Evolutionary conservation across 2,888 invertebrate species (phyloP).

Genomic region (Drosophila fungiperda): DNA sequence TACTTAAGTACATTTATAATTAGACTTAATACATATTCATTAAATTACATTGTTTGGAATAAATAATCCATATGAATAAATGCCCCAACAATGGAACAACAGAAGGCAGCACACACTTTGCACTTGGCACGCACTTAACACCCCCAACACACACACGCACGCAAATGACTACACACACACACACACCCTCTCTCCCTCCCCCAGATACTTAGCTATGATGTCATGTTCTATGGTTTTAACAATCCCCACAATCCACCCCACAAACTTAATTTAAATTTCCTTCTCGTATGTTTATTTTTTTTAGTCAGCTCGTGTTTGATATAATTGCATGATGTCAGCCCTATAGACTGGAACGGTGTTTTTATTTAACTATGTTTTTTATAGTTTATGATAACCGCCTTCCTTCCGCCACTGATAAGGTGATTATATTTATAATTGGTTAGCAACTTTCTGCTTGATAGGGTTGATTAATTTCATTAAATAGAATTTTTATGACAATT

Average conservation of each 20-base stretch:
- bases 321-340: slow-evolving; percentile 51
- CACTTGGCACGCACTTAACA: slow-evolving; percentile 52
- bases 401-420: slow-evolving; percentile 46
- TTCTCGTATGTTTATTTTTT: slow-evolving; percentile 27
- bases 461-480: slow-evolving; percentile 58
- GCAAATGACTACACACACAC: not conserved
- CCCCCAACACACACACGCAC: slow-evolving; percentile 27
- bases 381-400: slow-evolving; percentile 31
- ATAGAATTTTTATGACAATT: slow-evolving; percentile 35
- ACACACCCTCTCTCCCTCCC: not conserved
- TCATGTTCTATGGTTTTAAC: slow-evolving; percentile 29
- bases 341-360: slow-evolving; percentile 9
- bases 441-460: slow-evolving; percentile 39
- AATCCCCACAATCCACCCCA: slow-evolving; percentile 24
- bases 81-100: not conserved
- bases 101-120: slow-evolving; percentile 32
- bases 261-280: slow-evolving; percentile 61
- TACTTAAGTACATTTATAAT: not conserved
- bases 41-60: not conserved
- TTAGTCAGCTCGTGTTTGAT: slow-evolving; percentile 19
- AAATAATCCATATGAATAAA: not conserved
- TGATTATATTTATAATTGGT: slow-evolving; percentile 24
- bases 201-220: slow-evolving; percentile 38
- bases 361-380: not conserved
- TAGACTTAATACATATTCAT: not conserved